These are phyloP conservation scores for Ctenomys sociabilis DNA, from an alignment of 2,113 vertebrate genomes.

Conservation along the genomic window DNA sequence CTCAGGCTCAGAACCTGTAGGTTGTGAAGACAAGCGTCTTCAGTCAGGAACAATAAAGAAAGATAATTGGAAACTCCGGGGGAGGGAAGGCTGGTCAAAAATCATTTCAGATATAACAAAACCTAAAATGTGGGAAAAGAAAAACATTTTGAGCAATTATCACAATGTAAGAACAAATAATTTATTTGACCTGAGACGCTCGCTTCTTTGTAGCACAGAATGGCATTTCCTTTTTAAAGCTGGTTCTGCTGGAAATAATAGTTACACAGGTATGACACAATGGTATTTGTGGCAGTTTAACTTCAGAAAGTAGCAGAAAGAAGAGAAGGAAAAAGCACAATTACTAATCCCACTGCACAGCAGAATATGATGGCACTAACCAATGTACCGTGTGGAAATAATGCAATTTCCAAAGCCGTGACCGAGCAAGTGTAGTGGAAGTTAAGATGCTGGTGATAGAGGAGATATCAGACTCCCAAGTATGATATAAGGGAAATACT, in stretches of 20 bases:
- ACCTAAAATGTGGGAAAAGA: background rate
- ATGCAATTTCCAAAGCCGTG: background rate
- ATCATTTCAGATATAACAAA: background rate
- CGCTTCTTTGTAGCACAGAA: background rate
- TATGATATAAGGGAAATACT: background rate
- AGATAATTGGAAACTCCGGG: background rate
- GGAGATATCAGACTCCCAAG: background rate
- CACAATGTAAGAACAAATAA: background rate
- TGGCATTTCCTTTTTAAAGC: background rate
- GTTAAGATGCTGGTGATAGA: background rate
- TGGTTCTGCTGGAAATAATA: background rate
- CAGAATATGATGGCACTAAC: background rate
- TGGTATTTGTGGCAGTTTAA: background rate
- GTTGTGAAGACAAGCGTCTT: slow-evolving; percentile 12
- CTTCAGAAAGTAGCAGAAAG: slow-evolving; percentile 30
- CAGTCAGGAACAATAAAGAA: slow-evolving; percentile 1
- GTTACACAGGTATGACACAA: background rate
- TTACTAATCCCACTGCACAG: background rate
- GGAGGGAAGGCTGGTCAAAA: background rate
- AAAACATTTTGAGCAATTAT: background rate
- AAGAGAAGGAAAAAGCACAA: background rate
- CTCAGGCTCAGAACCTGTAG: background rate
- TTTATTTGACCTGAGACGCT: background rate
- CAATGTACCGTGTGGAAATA: background rate
- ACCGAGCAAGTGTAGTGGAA: background rate